Evolutionary conservation across 2,888 invertebrate species (phyloP), one percentile per base, ranked within the genome.

Genomic region (Ormyrus labotus): DNA sequence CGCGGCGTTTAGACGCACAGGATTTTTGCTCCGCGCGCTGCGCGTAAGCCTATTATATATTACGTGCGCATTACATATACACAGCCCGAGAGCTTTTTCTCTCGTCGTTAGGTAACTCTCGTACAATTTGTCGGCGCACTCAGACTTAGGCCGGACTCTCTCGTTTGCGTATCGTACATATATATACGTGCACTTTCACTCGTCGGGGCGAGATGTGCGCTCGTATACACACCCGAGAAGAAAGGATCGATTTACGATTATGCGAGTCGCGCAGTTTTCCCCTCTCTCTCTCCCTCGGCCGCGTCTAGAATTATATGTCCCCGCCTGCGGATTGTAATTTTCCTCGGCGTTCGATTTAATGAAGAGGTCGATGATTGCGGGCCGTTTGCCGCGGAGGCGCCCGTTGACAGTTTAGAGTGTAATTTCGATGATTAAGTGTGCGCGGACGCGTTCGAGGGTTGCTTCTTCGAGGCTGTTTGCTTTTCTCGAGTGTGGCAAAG

Each of bases 161-260:
- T 71, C 78, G 71, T 70, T 48, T 34, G 60, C 47, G 11, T 4
- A 13, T 8, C 19, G 55, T 13, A 50, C 6, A 58, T 48, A 65
- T 64, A 19, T 1, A 10, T 70, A 10, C 11, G 13, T 34, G 60
- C 11, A 68, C 55, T 45, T 63, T 45, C 53, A 34, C 68, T 63
- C 6, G n/a, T n/a, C 11, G 19, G 19, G 19, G 19, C 19, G 19
- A 65, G 58, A 75, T 67, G 60, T 69, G 19, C 47, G 64, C 11
- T 55, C 60, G 70, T 63, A 45, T 63, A 51, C 10, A 10, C 67
- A 51, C 55, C 4, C 58, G 13, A n/a, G 70, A 64, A 58, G 60
- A 70, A 60, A 65, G 61, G 80, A 75, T 80, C 80, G 71, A 80
- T 80, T 80, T 80, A 80, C 75, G 75, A 75, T 80, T 80, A 75